These are phyloP conservation scores for Campoletis sonorensis DNA, from an alignment of 1,140 invertebrate genomes.

Conservation along the genomic window DNA sequence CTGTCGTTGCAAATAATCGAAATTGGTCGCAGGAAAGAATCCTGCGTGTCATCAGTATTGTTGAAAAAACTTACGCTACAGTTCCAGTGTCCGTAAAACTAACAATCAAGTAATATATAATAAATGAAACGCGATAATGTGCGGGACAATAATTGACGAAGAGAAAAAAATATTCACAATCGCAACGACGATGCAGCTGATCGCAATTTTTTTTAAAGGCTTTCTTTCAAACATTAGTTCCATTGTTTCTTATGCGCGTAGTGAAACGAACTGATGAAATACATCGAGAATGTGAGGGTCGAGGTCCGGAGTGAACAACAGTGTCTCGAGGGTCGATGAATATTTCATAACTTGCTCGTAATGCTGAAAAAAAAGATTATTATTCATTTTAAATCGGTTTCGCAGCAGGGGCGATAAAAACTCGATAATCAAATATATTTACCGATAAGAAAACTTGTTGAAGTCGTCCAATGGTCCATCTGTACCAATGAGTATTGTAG, in stretches of 20 bases:
- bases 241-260: conserved; percentile 78
- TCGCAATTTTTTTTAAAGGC: neutral
- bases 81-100: neutral
- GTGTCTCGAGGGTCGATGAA: conserved; percentile 93
- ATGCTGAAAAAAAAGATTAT: conserved; percentile 85
- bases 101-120: neutral
- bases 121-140: neutral
- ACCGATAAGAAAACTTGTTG: conserved; percentile 97
- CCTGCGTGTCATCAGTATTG: neutral
- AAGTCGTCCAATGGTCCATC: conserved; percentile 95
- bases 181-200: neutral
- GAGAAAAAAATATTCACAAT: conserved; percentile 14
- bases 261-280: conserved; percentile 96
- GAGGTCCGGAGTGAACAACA: conserved; percentile 97
- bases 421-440: no score
- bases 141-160: neutral
- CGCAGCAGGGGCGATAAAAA: no score
- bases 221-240: neutral
- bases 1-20: neutral
- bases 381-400: no score
- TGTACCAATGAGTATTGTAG: conserved; percentile 97
- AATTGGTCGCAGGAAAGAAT: neutral
- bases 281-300: conserved; percentile 97
- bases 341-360: conserved; percentile 99
- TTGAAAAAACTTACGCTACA: neutral